These are phyloP conservation scores for Pollimyrus isidori DNA, from an alignment of 2,113 vertebrate species.

Conservation along the genomic window DNA sequence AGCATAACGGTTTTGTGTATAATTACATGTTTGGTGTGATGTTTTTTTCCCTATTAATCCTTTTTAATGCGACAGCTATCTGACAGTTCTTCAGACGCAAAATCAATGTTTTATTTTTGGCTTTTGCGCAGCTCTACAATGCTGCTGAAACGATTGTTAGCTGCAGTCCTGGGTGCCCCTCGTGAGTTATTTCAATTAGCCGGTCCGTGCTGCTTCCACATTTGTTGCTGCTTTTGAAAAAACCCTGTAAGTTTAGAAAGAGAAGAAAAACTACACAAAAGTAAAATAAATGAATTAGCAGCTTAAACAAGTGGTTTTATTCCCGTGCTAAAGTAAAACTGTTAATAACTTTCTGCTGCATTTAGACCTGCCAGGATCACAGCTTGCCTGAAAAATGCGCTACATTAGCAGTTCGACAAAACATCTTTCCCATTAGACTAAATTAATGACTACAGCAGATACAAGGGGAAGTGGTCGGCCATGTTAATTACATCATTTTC, in stretches of 20 bases:
- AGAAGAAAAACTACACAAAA: neutral
- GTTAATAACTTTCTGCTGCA: neutral
- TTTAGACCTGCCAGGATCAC: slow-evolving; percentile 5
- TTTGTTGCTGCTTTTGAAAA: neutral
- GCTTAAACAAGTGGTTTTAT: neutral
- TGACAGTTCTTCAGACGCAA: neutral
- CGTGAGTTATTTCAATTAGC: neutral
- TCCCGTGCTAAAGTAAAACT: slow-evolving; percentile 10
- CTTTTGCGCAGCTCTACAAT: neutral
- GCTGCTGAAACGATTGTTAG: neutral
- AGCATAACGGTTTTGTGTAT: neutral
- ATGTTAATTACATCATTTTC: slow-evolving; percentile 19
- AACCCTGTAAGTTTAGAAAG: neutral
- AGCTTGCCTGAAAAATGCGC: neutral
- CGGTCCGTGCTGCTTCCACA: neutral
- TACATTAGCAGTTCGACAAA: slow-evolving; percentile 18
- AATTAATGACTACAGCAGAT: slow-evolving; percentile 15
- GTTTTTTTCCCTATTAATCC: neutral
- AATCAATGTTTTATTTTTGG: neutral
- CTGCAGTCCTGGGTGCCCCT: neutral
- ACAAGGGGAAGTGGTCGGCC: neutral
- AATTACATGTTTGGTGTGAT: neutral
- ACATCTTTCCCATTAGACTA: slow-evolving; percentile 15
- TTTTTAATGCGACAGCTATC: neutral
- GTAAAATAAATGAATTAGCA: neutral